Base-by-base conservation (phyloP, 2,888 invertebrate species). In the Dasypolia templi region DNA sequence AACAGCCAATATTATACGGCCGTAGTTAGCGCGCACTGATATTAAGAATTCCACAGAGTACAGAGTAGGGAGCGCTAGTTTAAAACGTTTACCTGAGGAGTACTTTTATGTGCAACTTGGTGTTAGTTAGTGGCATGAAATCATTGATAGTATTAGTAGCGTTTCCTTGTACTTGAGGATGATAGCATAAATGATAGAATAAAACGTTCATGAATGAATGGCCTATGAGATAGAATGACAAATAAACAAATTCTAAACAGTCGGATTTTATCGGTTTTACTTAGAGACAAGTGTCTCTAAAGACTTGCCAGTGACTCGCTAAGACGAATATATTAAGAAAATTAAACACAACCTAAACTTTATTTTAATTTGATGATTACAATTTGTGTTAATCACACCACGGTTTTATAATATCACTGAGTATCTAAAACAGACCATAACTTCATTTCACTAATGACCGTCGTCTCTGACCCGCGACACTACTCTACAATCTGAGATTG, bases 1-100 rank as follows among this genome's bases (percentile, higher is more conserved):
- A 88, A 86, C 91, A 91, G 92, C 93, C 94, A 93, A 94, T 95
- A 95, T 95, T 94, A 95, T 95, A 95, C 94, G 94, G 92, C 86
- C 92, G 93, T 95, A 96, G 95, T 96, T 96, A 96, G 95, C 95
- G 94, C 94, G 94, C 95, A 94, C 95, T 94, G 95, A 96, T 96
- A 95, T 95, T 96, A 96, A 95, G 96, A 95, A 96, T 96, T 96
- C 95, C 96, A 91, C 91, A 87, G 82, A 29, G 79, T 87, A 90
- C 89, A 95, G 95, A 92, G 89, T 86, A 93, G 78, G 51, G 29
- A 12, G 61, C 56, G 35, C 35, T 29, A 67, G 17, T 72, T 83
- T 77, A 56, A 77, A 72, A 68, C 58, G 62, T 53, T 65, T 59
- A 68, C 49, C 70, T 58, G 42, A 51, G 59, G 14, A 32, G 17